A percentile compares a stretch with the other conserved stretches of the same genome.
These are phyloP conservation scores for Eudorcas thomsonii DNA, from an alignment of 2,113 vertebrate species.

Conservation along the genomic window DNA sequence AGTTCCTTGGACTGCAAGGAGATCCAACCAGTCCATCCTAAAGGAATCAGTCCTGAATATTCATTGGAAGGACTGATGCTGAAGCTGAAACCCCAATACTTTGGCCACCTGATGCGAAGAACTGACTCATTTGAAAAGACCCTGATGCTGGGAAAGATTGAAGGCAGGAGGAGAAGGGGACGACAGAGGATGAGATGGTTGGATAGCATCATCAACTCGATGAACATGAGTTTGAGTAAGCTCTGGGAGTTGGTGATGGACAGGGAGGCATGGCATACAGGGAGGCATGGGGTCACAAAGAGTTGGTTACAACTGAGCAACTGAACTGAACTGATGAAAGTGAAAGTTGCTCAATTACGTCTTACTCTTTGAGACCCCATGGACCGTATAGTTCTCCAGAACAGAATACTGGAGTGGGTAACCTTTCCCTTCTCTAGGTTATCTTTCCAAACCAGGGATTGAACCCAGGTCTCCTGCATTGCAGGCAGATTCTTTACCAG, in stretches of 20 bases:
- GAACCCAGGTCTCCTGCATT: background rate
- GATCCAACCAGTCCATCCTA: background rate
- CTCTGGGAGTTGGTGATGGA: background rate
- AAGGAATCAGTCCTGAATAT: background rate
- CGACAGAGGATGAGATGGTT: background rate
- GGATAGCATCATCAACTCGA: background rate
- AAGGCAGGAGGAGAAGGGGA: background rate
- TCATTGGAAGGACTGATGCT: background rate
- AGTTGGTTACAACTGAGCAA: rapidly evolving
- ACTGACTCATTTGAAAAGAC: background rate
- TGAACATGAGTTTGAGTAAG: background rate
- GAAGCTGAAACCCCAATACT: background rate
- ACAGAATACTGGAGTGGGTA: background rate
- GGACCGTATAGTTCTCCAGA: background rate
- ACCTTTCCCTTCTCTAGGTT: background rate
- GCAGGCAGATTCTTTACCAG: background rate
- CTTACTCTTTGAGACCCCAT: background rate
- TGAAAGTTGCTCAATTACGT: background rate
- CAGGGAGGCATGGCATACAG: rapidly evolving
- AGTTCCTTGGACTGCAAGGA: background rate
- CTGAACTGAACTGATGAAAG: background rate
- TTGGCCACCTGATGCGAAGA: background rate
- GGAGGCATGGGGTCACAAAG: background rate
- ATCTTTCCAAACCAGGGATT: background rate
- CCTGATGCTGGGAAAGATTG: background rate